Evolutionary conservation across 2,797 vertebrate genomes (phyloP).

Genomic region (Pseudochirops cupreus): DNA sequence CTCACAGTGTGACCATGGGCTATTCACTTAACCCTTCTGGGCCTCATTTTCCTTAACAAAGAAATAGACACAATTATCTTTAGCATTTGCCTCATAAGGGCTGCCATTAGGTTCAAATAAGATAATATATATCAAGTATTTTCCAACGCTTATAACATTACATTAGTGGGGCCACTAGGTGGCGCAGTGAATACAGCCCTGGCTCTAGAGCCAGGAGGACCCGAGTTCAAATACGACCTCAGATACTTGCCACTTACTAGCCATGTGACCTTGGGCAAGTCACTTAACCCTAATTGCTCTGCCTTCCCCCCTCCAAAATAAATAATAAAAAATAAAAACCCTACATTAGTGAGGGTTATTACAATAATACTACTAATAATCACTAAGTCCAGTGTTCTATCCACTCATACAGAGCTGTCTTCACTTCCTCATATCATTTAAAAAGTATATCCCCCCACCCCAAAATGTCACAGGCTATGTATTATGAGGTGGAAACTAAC

Average conservation of each 20-base stretch:
- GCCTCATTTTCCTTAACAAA: background rate
- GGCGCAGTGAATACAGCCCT: too few species aligned
- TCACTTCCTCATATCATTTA: background rate
- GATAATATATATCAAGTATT: background rate
- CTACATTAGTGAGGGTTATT: background rate
- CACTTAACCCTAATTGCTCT: too few species aligned
- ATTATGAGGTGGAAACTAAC: background rate
- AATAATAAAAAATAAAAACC: too few species aligned
- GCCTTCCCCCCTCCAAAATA: too few species aligned
- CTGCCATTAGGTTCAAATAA: background rate
- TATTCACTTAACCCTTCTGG: background rate
- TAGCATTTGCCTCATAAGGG: background rate
- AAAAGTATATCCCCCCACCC: background rate
- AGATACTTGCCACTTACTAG: too few species aligned
- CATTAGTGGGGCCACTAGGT: background rate
- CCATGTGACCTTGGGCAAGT: too few species aligned
- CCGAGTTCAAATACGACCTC: too few species aligned
- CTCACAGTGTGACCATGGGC: background rate
- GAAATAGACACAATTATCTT: background rate
- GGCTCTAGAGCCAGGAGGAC: too few species aligned
- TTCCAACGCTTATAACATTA: background rate
- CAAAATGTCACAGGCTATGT: background rate
- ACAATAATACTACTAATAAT: background rate
- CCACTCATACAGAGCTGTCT: background rate
- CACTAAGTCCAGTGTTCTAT: background rate